These are phyloP conservation scores for Idaea biselata DNA, from an alignment of 2,888 invertebrate species.

Conservation along the genomic window DNA sequence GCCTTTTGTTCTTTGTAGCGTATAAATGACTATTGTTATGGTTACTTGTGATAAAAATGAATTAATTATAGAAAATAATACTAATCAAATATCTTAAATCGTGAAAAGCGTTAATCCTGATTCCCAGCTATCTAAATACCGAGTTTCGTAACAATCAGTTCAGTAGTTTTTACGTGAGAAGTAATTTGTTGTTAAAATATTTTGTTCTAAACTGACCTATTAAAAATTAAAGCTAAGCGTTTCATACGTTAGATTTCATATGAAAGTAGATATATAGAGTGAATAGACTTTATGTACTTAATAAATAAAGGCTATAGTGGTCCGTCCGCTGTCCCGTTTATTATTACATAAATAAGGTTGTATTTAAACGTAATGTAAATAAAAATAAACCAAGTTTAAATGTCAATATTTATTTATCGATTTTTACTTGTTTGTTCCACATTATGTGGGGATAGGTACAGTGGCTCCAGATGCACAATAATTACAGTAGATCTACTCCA, in stretches of 20 bases:
- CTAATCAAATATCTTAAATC: background rate
- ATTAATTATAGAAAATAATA: no score
- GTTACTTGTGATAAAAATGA: no score
- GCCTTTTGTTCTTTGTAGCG: no score
- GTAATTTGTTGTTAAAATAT: background rate
- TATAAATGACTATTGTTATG: no score
- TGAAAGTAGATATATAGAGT: background rate
- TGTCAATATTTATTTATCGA: no score
- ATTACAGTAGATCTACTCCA: no score
- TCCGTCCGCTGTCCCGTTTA: slow-evolving; percentile 52
- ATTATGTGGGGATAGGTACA: no score
- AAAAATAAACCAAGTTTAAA: background rate
- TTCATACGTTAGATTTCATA: no score
- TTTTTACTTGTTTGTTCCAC: no score
- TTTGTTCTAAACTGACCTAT: no score
- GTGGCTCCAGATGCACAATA: no score
- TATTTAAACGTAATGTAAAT: background rate
- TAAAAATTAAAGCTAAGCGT: no score
- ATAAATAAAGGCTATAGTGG: slow-evolving; percentile 28
- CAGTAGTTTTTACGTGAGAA: background rate
- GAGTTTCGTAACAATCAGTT: background rate
- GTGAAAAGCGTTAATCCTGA: background rate
- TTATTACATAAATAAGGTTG: slow-evolving; percentile 14
- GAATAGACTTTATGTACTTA: background rate
- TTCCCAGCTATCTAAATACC: background rate